A percentile compares a stretch with the other conserved stretches of the same genome.
phyloP scores from a whole-genome alignment of 2,113 vertebrate genomes.

The Xenopus laevis region DNA sequence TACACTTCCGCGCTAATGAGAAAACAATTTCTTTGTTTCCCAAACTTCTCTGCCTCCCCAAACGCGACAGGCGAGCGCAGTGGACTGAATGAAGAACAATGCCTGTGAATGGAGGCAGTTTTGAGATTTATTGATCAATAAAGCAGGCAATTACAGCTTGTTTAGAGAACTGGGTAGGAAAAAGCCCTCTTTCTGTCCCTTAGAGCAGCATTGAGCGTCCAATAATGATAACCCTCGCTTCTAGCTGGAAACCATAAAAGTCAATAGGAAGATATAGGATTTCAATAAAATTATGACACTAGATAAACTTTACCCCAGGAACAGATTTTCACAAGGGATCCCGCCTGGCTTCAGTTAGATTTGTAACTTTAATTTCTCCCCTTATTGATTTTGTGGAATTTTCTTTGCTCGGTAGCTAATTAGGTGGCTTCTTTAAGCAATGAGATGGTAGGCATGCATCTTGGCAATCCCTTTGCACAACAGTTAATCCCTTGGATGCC shows the following conservation, averaged over 20 bases:
- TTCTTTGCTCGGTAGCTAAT: slow-evolving; percentile 57
- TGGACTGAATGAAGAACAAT: slow-evolving; percentile 45
- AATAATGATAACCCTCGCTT: slow-evolving; percentile 59
- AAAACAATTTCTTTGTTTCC: slow-evolving; percentile 53
- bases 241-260: slow-evolving; percentile 65
- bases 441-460: slow-evolving; percentile 25
- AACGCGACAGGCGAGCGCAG: slow-evolving; percentile 25
- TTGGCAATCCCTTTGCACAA: slow-evolving; percentile 15
- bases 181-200: slow-evolving; percentile 47
- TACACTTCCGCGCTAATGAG: slow-evolving; percentile 52
- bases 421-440: slow-evolving; percentile 48
- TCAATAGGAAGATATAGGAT: slow-evolving; percentile 73
- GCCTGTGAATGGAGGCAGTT: slow-evolving; percentile 40
- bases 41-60: not conserved
- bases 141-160: slow-evolving; percentile 62
- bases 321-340: slow-evolving; percentile 61
- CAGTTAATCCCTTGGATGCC: slow-evolving; percentile 9
- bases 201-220: slow-evolving; percentile 46
- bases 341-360: slow-evolving; percentile 66
- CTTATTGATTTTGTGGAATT: slow-evolving; percentile 60
- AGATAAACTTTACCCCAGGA: slow-evolving; percentile 68
- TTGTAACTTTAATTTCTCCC: slow-evolving; percentile 75
- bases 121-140: slow-evolving; percentile 70
- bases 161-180: slow-evolving; percentile 57
- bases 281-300: slow-evolving; percentile 77